Conservation (phyloP, 2,113 vertebrate species). For the Castor canadensis region DNA sequence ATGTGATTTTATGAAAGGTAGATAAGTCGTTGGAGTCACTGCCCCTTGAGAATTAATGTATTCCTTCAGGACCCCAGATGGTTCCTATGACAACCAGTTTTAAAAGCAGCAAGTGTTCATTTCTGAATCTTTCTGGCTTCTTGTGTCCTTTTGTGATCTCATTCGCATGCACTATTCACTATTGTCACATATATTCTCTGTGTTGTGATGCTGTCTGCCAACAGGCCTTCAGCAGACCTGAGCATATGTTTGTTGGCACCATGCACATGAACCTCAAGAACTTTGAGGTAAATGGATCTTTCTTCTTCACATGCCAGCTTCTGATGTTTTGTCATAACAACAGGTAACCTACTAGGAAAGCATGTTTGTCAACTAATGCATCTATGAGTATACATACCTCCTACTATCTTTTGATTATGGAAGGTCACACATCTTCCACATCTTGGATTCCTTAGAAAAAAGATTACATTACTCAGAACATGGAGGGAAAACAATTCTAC, state of each 20-base stretch:
- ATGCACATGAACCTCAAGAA: not conserved
- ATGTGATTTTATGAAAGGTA: not conserved
- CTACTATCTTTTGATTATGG: too few relatives aligned
- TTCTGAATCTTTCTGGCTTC: not conserved
- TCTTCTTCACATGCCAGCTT: not conserved
- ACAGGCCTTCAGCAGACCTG: not conserved
- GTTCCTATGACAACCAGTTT: not conserved
- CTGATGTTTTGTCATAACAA: not conserved
- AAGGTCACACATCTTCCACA: too few relatives aligned
- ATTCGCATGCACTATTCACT: not conserved
- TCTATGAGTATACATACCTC: accelerated
- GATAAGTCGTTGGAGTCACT: not conserved
- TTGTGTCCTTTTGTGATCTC: not conserved
- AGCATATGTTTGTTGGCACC: not conserved
- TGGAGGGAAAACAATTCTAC: not conserved
- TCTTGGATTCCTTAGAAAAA: not conserved
- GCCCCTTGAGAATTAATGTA: not conserved
- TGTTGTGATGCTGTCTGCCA: not conserved
- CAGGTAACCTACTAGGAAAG: not conserved
- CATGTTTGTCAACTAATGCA: not conserved
- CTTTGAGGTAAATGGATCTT: not conserved
- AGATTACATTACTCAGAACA: not conserved
- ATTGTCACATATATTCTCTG: not conserved
- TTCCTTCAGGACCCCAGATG: not conserved
- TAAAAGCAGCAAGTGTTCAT: not conserved